phyloP scores from a whole-genome alignment of 2,113 vertebrate species.

The Brachypodius melanocephalos region DNA sequence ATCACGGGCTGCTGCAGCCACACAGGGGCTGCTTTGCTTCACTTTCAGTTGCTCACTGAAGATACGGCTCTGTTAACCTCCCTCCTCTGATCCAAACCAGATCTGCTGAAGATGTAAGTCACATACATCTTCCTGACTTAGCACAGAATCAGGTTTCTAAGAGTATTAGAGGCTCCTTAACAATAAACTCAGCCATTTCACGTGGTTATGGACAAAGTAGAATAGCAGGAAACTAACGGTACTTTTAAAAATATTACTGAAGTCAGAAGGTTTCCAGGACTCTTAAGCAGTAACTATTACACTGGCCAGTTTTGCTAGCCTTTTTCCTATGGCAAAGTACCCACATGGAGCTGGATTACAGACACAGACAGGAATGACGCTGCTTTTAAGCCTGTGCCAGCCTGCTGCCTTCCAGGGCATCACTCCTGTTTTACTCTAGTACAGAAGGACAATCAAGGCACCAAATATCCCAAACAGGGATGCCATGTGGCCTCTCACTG shows the following conservation, averaged over 20 bases:
- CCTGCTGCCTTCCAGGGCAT: not conserved
- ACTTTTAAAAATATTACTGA: not conserved
- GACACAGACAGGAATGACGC: not conserved
- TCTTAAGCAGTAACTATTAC: not conserved
- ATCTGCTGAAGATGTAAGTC: constrained; percentile 70
- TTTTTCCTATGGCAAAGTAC: not conserved
- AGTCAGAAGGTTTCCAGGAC: not conserved
- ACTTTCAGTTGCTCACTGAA: constrained; percentile 63
- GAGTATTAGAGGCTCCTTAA: not conserved
- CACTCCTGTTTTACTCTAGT: not conserved
- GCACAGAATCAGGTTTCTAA: constrained; percentile 40
- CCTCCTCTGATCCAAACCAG: constrained; percentile 75
- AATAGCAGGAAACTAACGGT: not conserved
- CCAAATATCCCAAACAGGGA: not conserved
- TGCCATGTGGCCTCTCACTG: not conserved
- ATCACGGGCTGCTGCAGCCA: constrained; percentile 52
- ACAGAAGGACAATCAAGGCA: not conserved
- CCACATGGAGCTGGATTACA: not conserved
- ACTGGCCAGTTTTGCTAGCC: not conserved
- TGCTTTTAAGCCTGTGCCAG: not conserved
- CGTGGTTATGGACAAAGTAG: not conserved
- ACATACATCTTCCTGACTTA: constrained; percentile 69
- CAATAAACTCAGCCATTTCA: constrained; percentile 33
- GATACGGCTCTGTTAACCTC: constrained; percentile 59
- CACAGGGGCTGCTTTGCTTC: constrained; percentile 59